Evolutionary conservation across 2,797 vertebrate species (phyloP), one percentile per base, ranked within the genome.

Genomic region (Hozukius guyotensis): DNA sequence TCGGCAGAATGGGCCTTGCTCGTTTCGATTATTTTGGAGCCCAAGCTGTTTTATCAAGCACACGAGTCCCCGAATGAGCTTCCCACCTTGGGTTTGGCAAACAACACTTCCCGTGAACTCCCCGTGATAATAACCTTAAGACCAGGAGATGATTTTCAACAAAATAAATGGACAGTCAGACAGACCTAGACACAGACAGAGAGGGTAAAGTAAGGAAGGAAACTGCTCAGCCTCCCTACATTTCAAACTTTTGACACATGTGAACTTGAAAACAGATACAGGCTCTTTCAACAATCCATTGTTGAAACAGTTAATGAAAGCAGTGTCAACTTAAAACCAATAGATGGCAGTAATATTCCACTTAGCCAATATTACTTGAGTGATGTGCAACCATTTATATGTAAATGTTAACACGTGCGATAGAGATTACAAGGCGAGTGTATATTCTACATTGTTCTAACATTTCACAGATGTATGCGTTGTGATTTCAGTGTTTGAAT

Each of bases 1-100:
- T 81, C 77, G 72, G 82, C 78, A 75, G 69, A 66, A 53, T 14
- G 16, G 53, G 52, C 61, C 42, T 66, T 68, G 32, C 78, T 69
- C 52, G 11, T 83, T 82, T 61, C 8, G 87, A 91, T 90, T 83
- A 83, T 87, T 91, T 91, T 93, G 88, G 89, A 91, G 72, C 65
- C 31, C 14, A 62, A 62, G 60, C 73, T 89, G 89, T 91, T 92
- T 92, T 84, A 72, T 77, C 88, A 92, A 87, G 84, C 42, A 74
- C 49, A 12, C 63, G 16, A 53, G 69, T 77, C 49, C 81, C 55
- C 7, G 18, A 85, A 85, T 81, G 82, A 83, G 81, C 74, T 88
- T 86, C 83, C 82, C 78, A 82, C 75, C 75, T 86, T 76, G 61
- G 5, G 63, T 85, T 90, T 90, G 88, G 86, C 87, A 85, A 67